Conservation (phyloP, 2,113 vertebrate species). For the Elephas maximus region DNA sequence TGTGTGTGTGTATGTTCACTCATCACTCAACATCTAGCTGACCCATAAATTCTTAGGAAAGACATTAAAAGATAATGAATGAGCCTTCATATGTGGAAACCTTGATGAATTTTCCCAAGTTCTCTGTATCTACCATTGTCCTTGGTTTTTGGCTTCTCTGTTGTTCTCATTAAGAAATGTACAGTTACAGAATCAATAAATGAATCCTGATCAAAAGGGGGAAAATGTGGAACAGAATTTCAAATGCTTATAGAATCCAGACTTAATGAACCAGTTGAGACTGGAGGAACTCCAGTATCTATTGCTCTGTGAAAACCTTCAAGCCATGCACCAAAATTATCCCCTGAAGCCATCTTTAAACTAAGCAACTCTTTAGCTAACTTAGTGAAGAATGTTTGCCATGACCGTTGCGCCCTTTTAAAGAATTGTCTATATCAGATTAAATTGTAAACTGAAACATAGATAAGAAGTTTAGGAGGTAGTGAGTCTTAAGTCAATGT, state of each 20-base stretch:
- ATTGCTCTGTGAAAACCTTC: not conserved
- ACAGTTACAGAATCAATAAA: not conserved
- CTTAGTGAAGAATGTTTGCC: not conserved
- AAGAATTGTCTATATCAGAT: not conserved
- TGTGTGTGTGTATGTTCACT: not conserved
- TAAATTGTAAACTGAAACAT: not conserved
- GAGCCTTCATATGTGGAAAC: conserved; percentile 61
- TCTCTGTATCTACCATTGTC: not conserved
- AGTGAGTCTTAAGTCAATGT: not conserved
- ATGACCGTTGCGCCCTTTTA: not conserved
- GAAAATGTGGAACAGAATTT: not conserved
- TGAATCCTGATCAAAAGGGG: not conserved
- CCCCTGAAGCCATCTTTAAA: not conserved
- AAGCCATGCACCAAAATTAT: not conserved
- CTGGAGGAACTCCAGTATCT: not conserved
- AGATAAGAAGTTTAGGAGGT: not conserved
- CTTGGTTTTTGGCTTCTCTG: conserved; percentile 50
- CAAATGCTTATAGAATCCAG: not conserved
- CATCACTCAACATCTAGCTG: not conserved
- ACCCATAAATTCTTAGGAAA: not conserved
- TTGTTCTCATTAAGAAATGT: conserved; percentile 38
- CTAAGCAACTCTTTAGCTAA: not conserved
- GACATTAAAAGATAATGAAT: conserved; percentile 48
- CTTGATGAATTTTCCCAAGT: conserved; percentile 44
- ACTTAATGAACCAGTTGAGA: not conserved